phyloP scores from a whole-genome alignment of 2,888 invertebrate species.

The Nemoura dubitans region DNA sequence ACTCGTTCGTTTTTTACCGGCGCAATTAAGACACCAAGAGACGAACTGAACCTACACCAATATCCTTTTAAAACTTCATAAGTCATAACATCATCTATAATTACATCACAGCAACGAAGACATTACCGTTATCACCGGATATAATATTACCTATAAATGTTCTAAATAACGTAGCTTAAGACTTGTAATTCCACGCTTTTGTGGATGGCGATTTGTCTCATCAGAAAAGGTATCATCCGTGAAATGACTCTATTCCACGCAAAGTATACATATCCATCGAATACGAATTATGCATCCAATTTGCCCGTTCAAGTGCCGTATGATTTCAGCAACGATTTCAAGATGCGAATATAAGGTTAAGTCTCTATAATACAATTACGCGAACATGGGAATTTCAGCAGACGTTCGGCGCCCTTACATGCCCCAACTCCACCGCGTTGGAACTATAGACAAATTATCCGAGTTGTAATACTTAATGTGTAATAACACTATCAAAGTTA shows the following conservation, averaged over 20 bases:
- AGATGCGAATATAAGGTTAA: neutral
- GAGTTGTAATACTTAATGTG: neutral
- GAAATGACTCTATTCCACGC: neutral
- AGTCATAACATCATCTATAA: no score
- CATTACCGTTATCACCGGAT: no score
- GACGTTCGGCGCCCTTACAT: neutral
- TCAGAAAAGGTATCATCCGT: neutral
- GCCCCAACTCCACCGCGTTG: neutral
- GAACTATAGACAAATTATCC: neutral
- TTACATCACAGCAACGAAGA: no score
- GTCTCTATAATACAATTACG: neutral
- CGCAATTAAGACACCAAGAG: no score
- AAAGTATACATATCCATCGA: neutral
- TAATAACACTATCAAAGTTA: neutral
- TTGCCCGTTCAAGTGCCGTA: neutral
- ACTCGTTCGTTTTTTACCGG: no score
- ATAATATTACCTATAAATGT: no score
- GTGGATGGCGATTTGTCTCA: no score
- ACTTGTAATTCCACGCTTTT: no score
- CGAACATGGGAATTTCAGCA: neutral
- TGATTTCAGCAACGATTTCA: neutral
- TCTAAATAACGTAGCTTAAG: no score
- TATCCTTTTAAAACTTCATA: no score
- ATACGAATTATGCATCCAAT: neutral
- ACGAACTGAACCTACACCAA: no score